Evolutionary conservation across 2,797 vertebrate genomes (phyloP).

Genomic region (Lepus oiostolus): DNA sequence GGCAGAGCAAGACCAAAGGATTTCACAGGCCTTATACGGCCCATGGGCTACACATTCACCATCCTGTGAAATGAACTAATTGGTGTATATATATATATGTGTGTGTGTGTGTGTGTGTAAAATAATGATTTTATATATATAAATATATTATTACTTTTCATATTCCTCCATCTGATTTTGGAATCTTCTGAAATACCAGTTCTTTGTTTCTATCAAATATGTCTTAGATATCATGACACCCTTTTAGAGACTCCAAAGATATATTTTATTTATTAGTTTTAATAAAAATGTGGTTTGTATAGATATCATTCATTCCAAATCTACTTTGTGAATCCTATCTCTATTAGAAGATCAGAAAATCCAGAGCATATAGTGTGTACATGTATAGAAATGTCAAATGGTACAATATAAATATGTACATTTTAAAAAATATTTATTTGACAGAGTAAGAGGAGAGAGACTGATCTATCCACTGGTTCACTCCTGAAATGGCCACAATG

Average conservation of each 20-base stretch:
- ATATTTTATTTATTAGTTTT: background rate
- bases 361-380: background rate
- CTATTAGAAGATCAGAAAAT: constrained; percentile 32
- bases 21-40: no score
- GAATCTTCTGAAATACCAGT: constrained; percentile 4
- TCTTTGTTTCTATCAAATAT: background rate
- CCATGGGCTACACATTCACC: no score
- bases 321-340: background rate
- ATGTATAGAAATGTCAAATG: no score
- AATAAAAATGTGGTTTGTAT: constrained; percentile 3
- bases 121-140: no score
- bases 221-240: background rate
- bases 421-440: no score
- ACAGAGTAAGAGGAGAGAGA: no score
- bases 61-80: background rate
- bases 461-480: no score
- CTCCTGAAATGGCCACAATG: no score
- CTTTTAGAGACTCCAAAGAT: background rate
- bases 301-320: background rate
- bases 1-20: no score
- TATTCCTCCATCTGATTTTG: background rate
- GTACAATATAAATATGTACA: no score
- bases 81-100: background rate
- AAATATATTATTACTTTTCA: background rate
- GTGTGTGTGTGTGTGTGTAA: no score